Base-by-base conservation (phyloP, 2,797 vertebrate species). In the Vultur gryphus region DNA sequence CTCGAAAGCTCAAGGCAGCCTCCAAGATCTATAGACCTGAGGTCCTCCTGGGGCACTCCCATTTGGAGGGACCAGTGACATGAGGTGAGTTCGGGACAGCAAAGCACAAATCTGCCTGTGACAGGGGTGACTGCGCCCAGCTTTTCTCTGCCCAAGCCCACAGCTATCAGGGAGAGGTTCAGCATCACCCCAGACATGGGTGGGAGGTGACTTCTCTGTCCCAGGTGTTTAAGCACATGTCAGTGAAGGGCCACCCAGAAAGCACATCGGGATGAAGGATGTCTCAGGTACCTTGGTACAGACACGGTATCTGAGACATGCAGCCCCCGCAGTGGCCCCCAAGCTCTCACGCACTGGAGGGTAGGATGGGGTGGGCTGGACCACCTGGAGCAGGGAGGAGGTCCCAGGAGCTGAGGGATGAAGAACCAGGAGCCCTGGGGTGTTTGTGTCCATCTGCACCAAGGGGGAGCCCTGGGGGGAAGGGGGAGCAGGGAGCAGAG, bases 381-480 rank as follows among this genome's bases (percentile, higher is more conserved):
- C 13, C 33, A 41, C 65, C 26, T 72, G 54, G 25, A 52, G 12
- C 33, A 41, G 26, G 6, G 8, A 61, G 49, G 14, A 75, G 16
- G 4, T 39, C 66, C 12, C 51, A 59, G 37, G 37, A 37, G 33
- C 43, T 61, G 31, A 75, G 25, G 39, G 26, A 9, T 37, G n/a
- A n/a, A 33, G 17, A 33, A 57, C 11, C 4, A 13, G 51, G 10
- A 80, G 33, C 48, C 13, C 7, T 6, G 41, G 4, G 6, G 6
- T 6, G 5, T 26, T 72, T 29, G 11, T 31, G 54, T 65, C 18
- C 12, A 3, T 11, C 35, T 39, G 31, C 13, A 31, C 33, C 23
- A 26, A 26, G 5, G 4, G 33, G 16, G 3, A 76, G 5, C 24
- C 16, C 20, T 1, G 0, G 4, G 2, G 4, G 3, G 16, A 24